A percentile compares a stretch with the other conserved stretches of the same genome.
Conservation (phyloP, 2,888 invertebrate genomes). For the Caenorhabditis sulstoni region DNA sequence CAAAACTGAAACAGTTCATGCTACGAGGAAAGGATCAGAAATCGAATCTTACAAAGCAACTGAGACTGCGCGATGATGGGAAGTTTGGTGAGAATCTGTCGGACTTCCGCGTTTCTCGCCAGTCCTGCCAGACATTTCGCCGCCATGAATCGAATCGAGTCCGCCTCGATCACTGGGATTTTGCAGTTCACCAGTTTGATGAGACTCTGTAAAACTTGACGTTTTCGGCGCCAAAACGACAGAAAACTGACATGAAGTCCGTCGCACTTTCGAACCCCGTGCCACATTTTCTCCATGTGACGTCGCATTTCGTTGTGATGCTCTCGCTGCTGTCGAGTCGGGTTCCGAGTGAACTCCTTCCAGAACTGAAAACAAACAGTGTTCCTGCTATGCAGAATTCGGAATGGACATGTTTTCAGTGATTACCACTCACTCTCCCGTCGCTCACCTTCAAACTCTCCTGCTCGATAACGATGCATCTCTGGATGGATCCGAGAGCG, state of each 20-base stretch:
- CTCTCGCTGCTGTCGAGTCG: too few species aligned
- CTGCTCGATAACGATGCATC: slow-evolving; percentile 7
- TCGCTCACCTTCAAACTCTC: slow-evolving; percentile 29
- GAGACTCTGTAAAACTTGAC: slow-evolving; percentile 86
- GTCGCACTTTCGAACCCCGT: slow-evolving; percentile 92
- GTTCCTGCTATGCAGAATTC: too few species aligned
- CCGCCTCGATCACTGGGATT: slow-evolving; percentile 96
- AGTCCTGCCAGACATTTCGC: slow-evolving; percentile 92
- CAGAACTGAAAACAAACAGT: too few species aligned
- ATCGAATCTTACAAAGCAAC: slow-evolving; percentile 86
- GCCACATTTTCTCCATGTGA: slow-evolving; percentile 93
- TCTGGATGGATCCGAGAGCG: slow-evolving; percentile 30
- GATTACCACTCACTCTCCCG: too few species aligned
- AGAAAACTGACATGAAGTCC: slow-evolving; percentile 89
- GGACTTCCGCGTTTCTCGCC: slow-evolving; percentile 91
- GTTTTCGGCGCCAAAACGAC: neutral
- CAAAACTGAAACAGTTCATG: slow-evolving; percentile 85
- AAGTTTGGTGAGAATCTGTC: slow-evolving; percentile 95
- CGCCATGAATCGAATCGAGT: slow-evolving; percentile 92
- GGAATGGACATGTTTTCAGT: too few species aligned
- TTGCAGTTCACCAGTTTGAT: slow-evolving; percentile 92
- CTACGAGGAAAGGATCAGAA: neutral
- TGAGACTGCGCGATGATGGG: slow-evolving; percentile 94
- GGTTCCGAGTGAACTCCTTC: too few species aligned
- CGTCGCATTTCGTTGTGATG: slow-evolving; percentile 82